Conservation (phyloP, 2,888 invertebrate species). For the Leptinotarsa haldemani region DNA sequence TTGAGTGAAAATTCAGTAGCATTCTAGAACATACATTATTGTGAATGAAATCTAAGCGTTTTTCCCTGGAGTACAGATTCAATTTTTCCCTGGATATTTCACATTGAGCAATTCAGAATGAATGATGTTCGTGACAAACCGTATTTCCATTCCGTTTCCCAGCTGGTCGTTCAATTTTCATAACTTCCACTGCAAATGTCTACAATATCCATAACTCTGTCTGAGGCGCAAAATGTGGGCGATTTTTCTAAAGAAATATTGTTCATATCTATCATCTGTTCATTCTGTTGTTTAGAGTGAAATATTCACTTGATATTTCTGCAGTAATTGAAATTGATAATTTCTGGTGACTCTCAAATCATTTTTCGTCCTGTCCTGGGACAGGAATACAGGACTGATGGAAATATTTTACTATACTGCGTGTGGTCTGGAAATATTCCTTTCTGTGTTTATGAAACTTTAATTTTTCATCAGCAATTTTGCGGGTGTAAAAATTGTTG, state of each 20-base stretch:
- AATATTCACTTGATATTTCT: background rate
- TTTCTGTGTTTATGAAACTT: too few species aligned
- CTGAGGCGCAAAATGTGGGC: background rate
- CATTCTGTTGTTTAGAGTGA: background rate
- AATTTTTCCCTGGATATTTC: background rate
- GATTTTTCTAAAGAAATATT: background rate
- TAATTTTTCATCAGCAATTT: too few species aligned
- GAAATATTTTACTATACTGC: too few species aligned
- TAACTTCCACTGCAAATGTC: slow-evolving; percentile 5
- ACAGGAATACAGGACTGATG: too few species aligned
- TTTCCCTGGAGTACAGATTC: background rate
- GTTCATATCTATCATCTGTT: background rate
- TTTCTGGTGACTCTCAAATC: too few species aligned
- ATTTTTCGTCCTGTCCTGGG: too few species aligned
- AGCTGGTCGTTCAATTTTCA: background rate
- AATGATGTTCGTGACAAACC: background rate
- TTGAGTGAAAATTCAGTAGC: too few species aligned
- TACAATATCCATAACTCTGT: slow-evolving; percentile 3
- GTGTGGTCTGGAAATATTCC: too few species aligned
- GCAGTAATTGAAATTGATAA: too few species aligned
- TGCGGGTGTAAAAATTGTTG: too few species aligned
- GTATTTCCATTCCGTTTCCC: background rate
- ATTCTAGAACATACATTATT: too few species aligned
- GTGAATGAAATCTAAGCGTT: background rate
- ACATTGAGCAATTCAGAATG: background rate